phyloP scores from a whole-genome alignment of 2,113 vertebrate genomes.

The Poeciliopsis retropinna region DNA sequence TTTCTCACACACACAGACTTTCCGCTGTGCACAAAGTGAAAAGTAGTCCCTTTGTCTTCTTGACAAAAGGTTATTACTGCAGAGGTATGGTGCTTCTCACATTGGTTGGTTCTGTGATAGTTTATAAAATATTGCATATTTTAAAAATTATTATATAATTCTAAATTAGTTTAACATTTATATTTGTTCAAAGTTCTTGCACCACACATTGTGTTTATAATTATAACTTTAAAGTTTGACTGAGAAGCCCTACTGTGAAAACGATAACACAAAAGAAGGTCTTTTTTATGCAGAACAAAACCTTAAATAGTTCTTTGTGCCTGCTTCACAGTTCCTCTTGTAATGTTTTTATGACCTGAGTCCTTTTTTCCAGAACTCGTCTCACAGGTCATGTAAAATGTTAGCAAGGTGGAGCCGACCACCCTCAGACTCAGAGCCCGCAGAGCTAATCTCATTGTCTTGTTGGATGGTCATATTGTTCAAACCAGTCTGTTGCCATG shows the following conservation, averaged over 20 bases:
- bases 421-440: slow-evolving; percentile 40
- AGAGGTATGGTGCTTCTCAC: slow-evolving; percentile 1
- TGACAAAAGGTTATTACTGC: slow-evolving; percentile 21
- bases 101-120: neutral
- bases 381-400: slow-evolving; percentile 65
- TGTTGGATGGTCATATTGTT: slow-evolving; percentile 64
- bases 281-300: slow-evolving; percentile 39
- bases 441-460: slow-evolving; percentile 57
- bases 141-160: neutral
- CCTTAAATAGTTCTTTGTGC: slow-evolving; percentile 54
- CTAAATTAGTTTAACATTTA: too few relatives aligned
- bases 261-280: neutral
- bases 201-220: neutral
- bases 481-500: slow-evolving; percentile 55
- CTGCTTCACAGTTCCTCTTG: slow-evolving; percentile 45
- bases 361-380: slow-evolving; percentile 52
- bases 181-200: neutral
- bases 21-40: slow-evolving; percentile 49
- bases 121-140: neutral
- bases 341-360: slow-evolving; percentile 66
- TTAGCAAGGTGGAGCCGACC: slow-evolving; percentile 56
- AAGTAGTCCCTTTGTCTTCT: slow-evolving; percentile 29
- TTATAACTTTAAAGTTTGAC: neutral
- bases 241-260: neutral
- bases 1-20: slow-evolving; percentile 54